Evolutionary conservation across 2,797 vertebrate genomes (phyloP).

Genomic region (Hipposideros larvatus): DNA sequence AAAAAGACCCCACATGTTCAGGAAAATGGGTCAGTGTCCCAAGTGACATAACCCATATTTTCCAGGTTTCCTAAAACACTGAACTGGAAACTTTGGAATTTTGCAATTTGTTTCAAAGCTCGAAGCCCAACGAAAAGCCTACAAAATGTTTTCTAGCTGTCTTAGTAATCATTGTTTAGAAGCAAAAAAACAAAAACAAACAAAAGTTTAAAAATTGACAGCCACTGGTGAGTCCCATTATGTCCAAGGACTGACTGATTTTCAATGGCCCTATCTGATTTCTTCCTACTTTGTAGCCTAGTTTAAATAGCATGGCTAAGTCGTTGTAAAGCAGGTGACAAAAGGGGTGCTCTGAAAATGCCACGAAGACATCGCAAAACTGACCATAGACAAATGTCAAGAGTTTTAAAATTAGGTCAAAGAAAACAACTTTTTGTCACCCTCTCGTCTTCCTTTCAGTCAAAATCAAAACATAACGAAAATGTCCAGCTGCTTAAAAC

Average conservation of each 20-base stretch:
- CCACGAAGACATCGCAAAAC: neutral
- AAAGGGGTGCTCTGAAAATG: neutral
- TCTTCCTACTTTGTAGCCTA: neutral
- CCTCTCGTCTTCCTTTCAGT: neutral
- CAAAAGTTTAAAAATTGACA: neutral
- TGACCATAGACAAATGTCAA: neutral
- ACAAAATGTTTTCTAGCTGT: neutral
- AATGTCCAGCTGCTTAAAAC: neutral
- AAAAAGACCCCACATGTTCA: neutral
- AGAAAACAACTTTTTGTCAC: neutral
- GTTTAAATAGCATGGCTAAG: neutral
- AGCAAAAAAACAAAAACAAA: neutral
- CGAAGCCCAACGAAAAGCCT: neutral
- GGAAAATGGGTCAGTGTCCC: neutral
- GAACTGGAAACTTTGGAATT: neutral
- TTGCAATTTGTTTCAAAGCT: neutral
- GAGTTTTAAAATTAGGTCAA: neutral
- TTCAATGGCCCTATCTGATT: neutral
- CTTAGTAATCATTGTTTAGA: neutral
- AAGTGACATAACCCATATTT: neutral
- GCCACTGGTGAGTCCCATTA: neutral
- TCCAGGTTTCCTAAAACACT: neutral
- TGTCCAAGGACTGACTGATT: neutral
- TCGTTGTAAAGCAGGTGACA: rapidly evolving
- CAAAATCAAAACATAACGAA: neutral